A percentile compares a stretch with the other conserved stretches of the same genome.
Evolutionary conservation across 2,113 vertebrate genomes (phyloP).

Genomic region (Larimichthys crocea): DNA sequence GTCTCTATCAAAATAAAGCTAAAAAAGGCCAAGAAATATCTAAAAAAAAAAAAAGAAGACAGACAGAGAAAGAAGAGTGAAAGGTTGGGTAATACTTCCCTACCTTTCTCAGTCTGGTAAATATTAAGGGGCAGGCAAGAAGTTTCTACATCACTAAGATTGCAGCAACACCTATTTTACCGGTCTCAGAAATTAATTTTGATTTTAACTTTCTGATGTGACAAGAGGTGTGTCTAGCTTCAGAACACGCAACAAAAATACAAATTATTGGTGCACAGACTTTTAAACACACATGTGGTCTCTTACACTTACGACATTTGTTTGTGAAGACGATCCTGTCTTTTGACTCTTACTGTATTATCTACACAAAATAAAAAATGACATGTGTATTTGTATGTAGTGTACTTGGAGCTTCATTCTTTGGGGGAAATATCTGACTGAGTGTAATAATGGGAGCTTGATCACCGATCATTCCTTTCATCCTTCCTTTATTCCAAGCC

Average conservation of each 20-base stretch:
- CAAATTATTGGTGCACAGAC: not conserved
- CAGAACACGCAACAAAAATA: not conserved
- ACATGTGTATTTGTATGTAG: not conserved
- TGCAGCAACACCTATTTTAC: not conserved
- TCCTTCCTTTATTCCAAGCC: not conserved
- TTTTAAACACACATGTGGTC: not conserved
- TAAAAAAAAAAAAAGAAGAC: too few species aligned
- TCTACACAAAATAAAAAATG: not conserved
- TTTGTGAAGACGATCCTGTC: not conserved
- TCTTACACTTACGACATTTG: too few species aligned
- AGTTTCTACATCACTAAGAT: not conserved
- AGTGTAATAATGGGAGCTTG: not conserved
- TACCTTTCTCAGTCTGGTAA: too few species aligned
- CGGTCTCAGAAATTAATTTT: not conserved
- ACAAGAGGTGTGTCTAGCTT: not conserved
- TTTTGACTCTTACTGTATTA: not conserved
- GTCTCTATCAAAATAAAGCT: too few species aligned
- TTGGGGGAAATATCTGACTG: not conserved
- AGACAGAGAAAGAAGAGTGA: not conserved
- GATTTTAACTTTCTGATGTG: not conserved
- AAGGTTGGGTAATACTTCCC: too few species aligned
- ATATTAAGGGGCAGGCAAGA: too few species aligned
- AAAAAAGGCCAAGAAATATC: too few species aligned
- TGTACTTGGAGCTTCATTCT: not conserved
- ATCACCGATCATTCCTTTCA: constrained; percentile 21